Base-by-base conservation (phyloP, 2,113 vertebrate species). In the Erythrocercus mccallii region DNA sequence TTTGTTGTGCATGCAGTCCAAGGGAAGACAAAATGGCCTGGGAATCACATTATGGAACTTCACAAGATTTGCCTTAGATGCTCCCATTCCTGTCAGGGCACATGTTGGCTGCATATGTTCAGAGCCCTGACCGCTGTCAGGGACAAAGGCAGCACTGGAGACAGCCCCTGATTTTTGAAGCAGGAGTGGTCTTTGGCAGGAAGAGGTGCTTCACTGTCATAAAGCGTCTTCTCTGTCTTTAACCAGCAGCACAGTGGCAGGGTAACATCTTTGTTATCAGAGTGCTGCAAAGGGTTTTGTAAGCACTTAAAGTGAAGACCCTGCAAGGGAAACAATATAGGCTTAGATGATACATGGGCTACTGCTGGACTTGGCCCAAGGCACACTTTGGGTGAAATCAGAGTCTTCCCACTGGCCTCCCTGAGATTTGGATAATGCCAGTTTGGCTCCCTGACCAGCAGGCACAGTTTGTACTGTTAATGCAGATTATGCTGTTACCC, bases 1-100 rank as follows among this genome's bases (percentile, higher is more conserved):
- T 94, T 94, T 82, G 79, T 68, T 81, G 84, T 87, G 90, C 73
- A 48, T 22, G 38, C 69, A 65, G 65, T 81, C 54, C 62, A 69
- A 81, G 60, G 50, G 57, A 91, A 79, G 62, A 50, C 62, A 82
- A 83, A 91, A 61, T 20, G 33, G 54, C 42, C 85, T 95, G 92
- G 45, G 38, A 94, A 90, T 92, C 71, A 33, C 76, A 93, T 96
- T 83, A 94, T 86, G 76, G 90, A 90, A 69, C 54, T 85, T 80
- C 42, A 57, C 0, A 1, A 86, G 30, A 64, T 90, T 90, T 96
- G 88, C 76, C 90, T 95, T 57, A 96, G 82, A 92, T 96, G 90
- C 92, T 92, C 94, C 88, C 74, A 35, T 57, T 42, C 31, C 40
- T 25, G 58, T 79, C 31, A 45, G 81, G 72, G 37, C 60, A 88